phyloP scores from a whole-genome alignment of 2,888 invertebrate genomes.

The Cyrtodaria siliqua region DNA sequence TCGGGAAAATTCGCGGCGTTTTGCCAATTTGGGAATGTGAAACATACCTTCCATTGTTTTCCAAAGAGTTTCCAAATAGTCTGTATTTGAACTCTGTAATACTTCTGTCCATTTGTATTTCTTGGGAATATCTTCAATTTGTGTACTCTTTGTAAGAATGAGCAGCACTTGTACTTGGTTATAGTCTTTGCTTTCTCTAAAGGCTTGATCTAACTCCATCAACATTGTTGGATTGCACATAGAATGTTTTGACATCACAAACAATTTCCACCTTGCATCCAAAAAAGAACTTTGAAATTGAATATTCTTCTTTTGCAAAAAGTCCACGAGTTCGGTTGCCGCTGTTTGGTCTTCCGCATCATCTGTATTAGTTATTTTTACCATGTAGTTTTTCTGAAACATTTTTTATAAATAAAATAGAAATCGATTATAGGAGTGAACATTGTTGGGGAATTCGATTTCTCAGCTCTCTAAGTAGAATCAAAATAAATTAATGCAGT shows the following conservation, averaged over 20 bases:
- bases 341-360: background rate
- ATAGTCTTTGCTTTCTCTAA: slow-evolving; percentile 17
- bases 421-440: too few relatives aligned
- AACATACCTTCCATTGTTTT: slow-evolving; percentile 34
- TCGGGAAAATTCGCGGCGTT: too few relatives aligned
- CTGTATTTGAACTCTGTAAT: slow-evolving; percentile 27
- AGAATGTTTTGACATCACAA: slow-evolving; percentile 32
- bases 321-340: slow-evolving; percentile 8
- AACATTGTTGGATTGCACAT: slow-evolving; percentile 7
- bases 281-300: slow-evolving; percentile 17
- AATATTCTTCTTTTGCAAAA: slow-evolving; percentile 21
- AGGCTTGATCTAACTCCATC: slow-evolving; percentile 19
- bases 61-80: slow-evolving; percentile 37
- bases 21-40: too few relatives aligned
- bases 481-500: too few relatives aligned
- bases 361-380: slow-evolving; percentile 5
- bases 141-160: slow-evolving; percentile 26
- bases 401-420: too few relatives aligned
- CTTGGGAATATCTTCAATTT: slow-evolving; percentile 33
- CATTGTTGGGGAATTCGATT: too few relatives aligned
- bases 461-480: too few relatives aligned
- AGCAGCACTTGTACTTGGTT: slow-evolving; percentile 47
- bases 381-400: too few relatives aligned
- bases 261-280: slow-evolving; percentile 47
- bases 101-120: slow-evolving; percentile 31